A percentile compares a stretch with the other conserved stretches of the same genome.
phyloP scores from a whole-genome alignment of 2,113 vertebrate species.

The Festucalex cinctus region DNA sequence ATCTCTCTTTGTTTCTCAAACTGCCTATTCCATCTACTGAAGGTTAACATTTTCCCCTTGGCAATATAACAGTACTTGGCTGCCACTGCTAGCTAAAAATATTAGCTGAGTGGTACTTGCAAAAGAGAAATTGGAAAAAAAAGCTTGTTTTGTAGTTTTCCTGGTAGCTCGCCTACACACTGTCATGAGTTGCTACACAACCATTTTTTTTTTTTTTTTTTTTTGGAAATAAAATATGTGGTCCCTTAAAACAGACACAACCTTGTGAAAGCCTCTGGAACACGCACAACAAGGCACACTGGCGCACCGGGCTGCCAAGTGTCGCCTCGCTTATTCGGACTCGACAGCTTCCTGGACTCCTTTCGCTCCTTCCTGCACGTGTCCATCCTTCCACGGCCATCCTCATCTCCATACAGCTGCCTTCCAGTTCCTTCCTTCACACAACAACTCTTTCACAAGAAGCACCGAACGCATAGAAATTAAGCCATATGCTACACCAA shows the following conservation, averaged over 20 bases:
- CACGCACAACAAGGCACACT: conserved; percentile 25
- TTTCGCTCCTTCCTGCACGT: conserved; percentile 56
- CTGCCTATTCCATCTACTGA: not conserved
- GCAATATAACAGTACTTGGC: not conserved
- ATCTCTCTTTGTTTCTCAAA: no score
- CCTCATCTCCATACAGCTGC: conserved; percentile 69
- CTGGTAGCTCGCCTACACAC: not conserved
- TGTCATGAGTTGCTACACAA: not conserved
- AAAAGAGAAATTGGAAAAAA: conserved; percentile 1
- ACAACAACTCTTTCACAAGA: conserved; percentile 43
- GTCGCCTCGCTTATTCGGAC: conserved; percentile 34
- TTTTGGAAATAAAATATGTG: not conserved
- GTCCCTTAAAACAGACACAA: not conserved
- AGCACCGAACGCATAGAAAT: conserved; percentile 17
- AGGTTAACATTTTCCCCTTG: no score
- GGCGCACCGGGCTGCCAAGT: conserved; percentile 30
- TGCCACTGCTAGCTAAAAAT: not conserved
- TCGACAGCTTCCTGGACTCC: conserved; percentile 51
- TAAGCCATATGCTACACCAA: conserved; percentile 23
- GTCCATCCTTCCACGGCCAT: conserved; percentile 57
- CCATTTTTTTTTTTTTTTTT: not conserved
- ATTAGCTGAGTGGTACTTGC: not conserved
- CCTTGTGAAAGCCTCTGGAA: conserved; percentile 11
- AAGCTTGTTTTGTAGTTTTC: not conserved
- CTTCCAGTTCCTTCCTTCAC: conserved; percentile 49